Conservation (phyloP, 2,888 invertebrate genomes). For the Caenorhabditis sp. region DNA sequence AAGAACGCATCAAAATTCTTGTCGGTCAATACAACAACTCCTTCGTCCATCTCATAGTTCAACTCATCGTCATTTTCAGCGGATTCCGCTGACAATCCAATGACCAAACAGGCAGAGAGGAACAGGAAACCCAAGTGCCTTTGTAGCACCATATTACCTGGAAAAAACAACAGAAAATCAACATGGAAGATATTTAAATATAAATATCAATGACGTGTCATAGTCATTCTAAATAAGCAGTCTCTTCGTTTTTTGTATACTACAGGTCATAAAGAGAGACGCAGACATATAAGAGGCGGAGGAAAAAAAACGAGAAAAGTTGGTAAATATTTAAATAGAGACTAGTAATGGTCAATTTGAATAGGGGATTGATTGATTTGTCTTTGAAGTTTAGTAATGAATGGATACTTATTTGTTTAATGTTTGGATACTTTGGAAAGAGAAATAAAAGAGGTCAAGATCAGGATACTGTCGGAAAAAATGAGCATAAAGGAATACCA, state of each 20-base stretch:
- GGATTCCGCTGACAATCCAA: neutral
- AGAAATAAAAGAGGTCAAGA: too few species aligned
- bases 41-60: conserved; percentile 55
- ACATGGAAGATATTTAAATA: neutral
- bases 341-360: too few species aligned
- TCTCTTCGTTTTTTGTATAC: too few species aligned
- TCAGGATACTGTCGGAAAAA: too few species aligned
- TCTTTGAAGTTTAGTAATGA: too few species aligned
- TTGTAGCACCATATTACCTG: neutral
- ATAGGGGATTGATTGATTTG: too few species aligned
- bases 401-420: too few species aligned
- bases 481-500: too few species aligned
- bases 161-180: neutral
- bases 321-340: too few species aligned
- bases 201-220: neutral
- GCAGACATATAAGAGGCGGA: neutral
- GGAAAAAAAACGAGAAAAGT: too few species aligned
- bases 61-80: conserved; percentile 43
- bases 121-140: neutral
- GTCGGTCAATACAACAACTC: conserved; percentile 65
- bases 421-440: too few species aligned
- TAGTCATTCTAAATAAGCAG: neutral
- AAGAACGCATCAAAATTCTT: conserved; percentile 69
- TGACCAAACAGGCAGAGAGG: neutral
- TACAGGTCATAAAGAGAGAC: neutral